These are phyloP conservation scores for Idaea biselata DNA, from an alignment of 2,888 invertebrate genomes.

Conservation along the genomic window DNA sequence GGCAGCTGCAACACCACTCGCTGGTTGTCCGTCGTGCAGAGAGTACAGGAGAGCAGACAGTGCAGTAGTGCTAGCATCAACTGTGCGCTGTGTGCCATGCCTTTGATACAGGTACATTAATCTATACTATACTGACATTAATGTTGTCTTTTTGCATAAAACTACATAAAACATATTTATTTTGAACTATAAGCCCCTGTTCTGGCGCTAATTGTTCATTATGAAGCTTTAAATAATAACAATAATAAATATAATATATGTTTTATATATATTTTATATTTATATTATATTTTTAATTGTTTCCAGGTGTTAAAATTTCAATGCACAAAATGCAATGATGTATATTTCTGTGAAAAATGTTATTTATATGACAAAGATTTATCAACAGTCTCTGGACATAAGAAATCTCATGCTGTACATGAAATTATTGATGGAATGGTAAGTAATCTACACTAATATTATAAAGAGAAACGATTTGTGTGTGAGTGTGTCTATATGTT, in stretches of 20 bases:
- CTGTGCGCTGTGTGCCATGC: constrained; percentile 51
- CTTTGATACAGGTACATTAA: constrained; percentile 54
- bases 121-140: too few relatives aligned
- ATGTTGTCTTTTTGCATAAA: too few relatives aligned
- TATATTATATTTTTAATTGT: constrained; percentile 11
- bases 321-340: constrained; percentile 64
- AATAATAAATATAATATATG: too few relatives aligned
- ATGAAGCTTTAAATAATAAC: too few relatives aligned
- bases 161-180: too few relatives aligned
- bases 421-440: constrained; percentile 76
- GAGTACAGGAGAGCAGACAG: constrained; percentile 46
- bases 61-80: constrained; percentile 31
- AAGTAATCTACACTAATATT: constrained; percentile 19
- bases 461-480: too few relatives aligned
- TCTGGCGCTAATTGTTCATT: too few relatives aligned
- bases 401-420: constrained; percentile 66
- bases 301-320: constrained; percentile 70
- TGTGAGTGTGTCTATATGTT: too few relatives aligned
- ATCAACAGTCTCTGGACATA: constrained; percentile 56
- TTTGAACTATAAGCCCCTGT: too few relatives aligned
- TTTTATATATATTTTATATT: too few relatives aligned
- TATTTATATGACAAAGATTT: constrained; percentile 67
- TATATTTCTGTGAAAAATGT: constrained; percentile 73
- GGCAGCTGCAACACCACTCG: constrained; percentile 59
- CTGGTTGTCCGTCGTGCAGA: constrained; percentile 56